Evolutionary conservation across 2,113 vertebrate species (phyloP), one percentile per base, ranked within the genome.

Genomic region (Myotis yumanensis): DNA sequence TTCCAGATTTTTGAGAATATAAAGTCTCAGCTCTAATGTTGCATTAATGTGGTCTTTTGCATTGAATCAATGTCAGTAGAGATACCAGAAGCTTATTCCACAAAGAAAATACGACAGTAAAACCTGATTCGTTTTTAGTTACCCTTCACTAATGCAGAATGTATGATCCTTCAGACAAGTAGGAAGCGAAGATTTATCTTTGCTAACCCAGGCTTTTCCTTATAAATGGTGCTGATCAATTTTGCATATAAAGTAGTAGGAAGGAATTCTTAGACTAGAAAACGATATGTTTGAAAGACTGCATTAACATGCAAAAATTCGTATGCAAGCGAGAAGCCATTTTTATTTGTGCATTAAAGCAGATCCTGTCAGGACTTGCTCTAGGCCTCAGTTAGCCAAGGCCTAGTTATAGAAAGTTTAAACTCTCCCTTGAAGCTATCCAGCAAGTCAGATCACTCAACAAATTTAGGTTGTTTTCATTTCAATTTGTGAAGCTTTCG

Each of bases 41-140:
- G 86, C 86, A 95, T 93, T 95, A 95, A 94, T 82, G 62, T 81
- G 87, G 71, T 83, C 71, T 96, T 96, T 95, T 86, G 96, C 89
- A 81, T 62, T 68, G 69, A 93, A 51, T 94, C 84, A 92, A 16
- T 72, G 80, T 89, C 86, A 94, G 77, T 37, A 93, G 46, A 91
- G 82, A 85, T 75, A 72, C 57, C 46, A 84, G 35, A 79, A 88
- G 48, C 54, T 93, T 88, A 82, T 79, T 91, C 62, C 37, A 71
- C 82, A 83, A 93, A 92, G 79, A 96, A 96, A 87, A 64, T n/a
- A 51, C 71, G 93, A 46, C n/a, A 83, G 69, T 92, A 90, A 96
- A 89, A 79, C 48, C 43, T 73, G 68, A 92, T 93, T 93, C 77
- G 85, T 84, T 95, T 95, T 95, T 69, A 80, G 75, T 86, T 86